A percentile compares a stretch with the other conserved stretches of the same genome.
Evolutionary conservation across 2,797 vertebrate genomes (phyloP).

Genomic region (Sitta carolinensis): DNA sequence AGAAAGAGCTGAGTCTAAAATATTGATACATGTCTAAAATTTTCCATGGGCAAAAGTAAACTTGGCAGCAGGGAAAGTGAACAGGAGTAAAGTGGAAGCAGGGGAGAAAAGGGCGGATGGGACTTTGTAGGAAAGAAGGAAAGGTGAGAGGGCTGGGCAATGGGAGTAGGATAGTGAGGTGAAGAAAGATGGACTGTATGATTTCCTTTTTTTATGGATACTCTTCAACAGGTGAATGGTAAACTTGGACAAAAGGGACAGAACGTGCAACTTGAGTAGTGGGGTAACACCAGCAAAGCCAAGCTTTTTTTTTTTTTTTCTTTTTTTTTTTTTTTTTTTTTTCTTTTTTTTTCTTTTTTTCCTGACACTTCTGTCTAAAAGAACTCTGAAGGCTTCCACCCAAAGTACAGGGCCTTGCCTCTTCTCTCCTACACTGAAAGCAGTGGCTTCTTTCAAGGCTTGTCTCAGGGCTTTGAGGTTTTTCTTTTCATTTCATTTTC

Average conservation of each 20-base stretch:
- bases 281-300: background rate
- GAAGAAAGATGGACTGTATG: background rate
- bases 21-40: background rate
- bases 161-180: background rate
- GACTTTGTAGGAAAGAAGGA: background rate
- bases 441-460: background rate
- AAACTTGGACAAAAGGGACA: background rate
- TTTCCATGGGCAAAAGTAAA: background rate
- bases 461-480: background rate
- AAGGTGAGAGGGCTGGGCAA: fast-evolving
- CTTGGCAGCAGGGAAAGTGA: background rate
- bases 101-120: background rate
- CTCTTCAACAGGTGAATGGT: background rate
- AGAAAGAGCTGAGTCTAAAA: background rate
- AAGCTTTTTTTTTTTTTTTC: background rate
- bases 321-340: too few relatives aligned
- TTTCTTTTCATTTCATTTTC: background rate
- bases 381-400: background rate
- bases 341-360: too few relatives aligned
- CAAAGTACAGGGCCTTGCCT: background rate
- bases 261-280: background rate
- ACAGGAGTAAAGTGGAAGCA: background rate
- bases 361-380: background rate
- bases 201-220: background rate
- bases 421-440: background rate